Evolutionary conservation across 2,888 invertebrate species (phyloP).

Genomic region (Ctena decussata): DNA sequence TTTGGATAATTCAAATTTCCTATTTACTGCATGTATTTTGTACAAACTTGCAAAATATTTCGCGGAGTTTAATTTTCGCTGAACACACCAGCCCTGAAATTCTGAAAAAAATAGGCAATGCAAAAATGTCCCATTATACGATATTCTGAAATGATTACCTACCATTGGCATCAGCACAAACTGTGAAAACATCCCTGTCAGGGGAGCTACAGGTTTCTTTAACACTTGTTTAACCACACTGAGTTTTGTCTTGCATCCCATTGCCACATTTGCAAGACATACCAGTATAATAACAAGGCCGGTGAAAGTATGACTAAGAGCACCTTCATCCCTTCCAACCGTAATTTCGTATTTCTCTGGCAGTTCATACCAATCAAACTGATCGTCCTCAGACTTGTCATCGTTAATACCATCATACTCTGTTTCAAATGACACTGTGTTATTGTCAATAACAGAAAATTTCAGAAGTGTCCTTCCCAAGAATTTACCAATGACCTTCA

Average conservation of each 20-base stretch:
- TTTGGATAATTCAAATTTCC: no score
- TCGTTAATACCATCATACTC: slow-evolving; percentile 21
- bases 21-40: no score
- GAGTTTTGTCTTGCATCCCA: slow-evolving; percentile 87
- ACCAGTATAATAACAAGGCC: slow-evolving; percentile 75
- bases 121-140: no score
- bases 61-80: no score
- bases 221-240: slow-evolving; percentile 86
- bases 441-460: slow-evolving; percentile 51
- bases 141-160: no score
- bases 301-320: slow-evolving; percentile 72
- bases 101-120: no score
- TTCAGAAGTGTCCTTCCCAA: slow-evolving; percentile 62
- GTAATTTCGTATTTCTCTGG: slow-evolving; percentile 63
- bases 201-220: slow-evolving; percentile 87
- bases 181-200: slow-evolving; percentile 88
- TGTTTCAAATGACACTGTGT: neutral
- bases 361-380: slow-evolving; percentile 65
- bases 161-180: slow-evolving; percentile 89
- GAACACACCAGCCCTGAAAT: no score
- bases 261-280: slow-evolving; percentile 85
- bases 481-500: slow-evolving; percentile 64
- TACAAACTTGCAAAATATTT: no score
- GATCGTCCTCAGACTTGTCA: neutral
- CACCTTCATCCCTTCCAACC: slow-evolving; percentile 66